These are phyloP conservation scores for Perdita meconis DNA, from an alignment of 2,888 invertebrate species.

Conservation along the genomic window DNA sequence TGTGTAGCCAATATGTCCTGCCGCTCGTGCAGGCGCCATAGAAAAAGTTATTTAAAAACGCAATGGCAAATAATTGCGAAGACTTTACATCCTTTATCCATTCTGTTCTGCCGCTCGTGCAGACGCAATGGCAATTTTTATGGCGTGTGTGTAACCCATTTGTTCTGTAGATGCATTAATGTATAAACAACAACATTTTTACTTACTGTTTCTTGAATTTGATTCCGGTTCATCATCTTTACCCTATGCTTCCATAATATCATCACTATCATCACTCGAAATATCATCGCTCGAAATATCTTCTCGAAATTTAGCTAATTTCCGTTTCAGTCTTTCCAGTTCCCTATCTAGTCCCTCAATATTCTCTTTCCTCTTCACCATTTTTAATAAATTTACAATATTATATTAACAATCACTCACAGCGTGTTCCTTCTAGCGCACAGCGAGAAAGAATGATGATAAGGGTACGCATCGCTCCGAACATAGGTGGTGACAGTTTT, in stretches of 20 bases:
- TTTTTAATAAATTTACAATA: neutral
- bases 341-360: neutral
- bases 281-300: neutral
- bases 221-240: too few species aligned
- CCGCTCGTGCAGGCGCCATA: neutral
- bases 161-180: neutral
- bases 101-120: neutral
- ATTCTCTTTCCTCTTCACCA: neutral
- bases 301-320: neutral
- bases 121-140: neutral
- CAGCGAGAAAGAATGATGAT: neutral
- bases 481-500: too few species aligned
- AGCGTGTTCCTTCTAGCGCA: neutral
- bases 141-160: neutral
- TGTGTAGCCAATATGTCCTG: neutral
- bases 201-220: slow-evolving; percentile 1
- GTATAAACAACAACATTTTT: neutral
- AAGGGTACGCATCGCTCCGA: too few species aligned
- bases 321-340: neutral
- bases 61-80: too few species aligned
- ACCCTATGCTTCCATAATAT: too few species aligned
- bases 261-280: neutral
- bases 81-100: too few species aligned
- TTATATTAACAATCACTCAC: too few species aligned
- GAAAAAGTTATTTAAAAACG: neutral